Base-by-base conservation (phyloP, 30 jellyfish, hydroid and myxozoan species). In the Pelagia noctiluca region DNA sequence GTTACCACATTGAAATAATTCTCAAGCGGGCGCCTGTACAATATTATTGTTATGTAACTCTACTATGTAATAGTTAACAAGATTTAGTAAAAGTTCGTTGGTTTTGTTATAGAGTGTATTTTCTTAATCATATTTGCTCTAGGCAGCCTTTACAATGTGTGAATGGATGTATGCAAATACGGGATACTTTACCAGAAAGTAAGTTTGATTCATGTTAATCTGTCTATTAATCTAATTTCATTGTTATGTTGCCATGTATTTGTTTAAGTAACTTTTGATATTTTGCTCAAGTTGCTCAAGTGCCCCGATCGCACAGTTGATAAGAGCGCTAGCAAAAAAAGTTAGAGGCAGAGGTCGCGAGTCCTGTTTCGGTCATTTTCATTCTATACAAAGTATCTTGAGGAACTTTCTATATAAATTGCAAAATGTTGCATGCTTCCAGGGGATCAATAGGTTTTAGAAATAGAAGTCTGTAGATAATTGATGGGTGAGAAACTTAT, bases 91-190 rank as follows among this genome's bases (percentile, higher is more conserved):
- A 42, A 42, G 16, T 42, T 42, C 57, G 57, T 8, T 16, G 57
- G 8, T 16, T 5, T 42, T 42, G 8, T 8, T 42, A 5, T 42
- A 42, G 16, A 8, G 57, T 42, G 57, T 5, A 8, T 42, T 42
- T 8, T 16, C 16, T 42, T 42, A 8, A 5, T 42, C 16, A 5
- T 16, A 5, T 42, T 42, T 16, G 16, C 24, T 77, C 18, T 38
- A 77, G 88, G 89, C 89, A 0, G 76, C 82, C 48, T 79, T 60
- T 79, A 63, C 82, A 79, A 50, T 79, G 76, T 63, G 89, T 29
- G 82, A 79, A 38, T 79, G 89, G 89, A 63, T 63, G 13, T 8
- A 35, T 79, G 38, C 75, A n/a, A 79, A 79, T 63, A 53, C n/a
- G 7, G 50, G 28, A 0, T 18, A 30, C 31, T 63, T 79, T n/a